These are phyloP conservation scores for Agrotis ipsilon DNA, from an alignment of 2,888 invertebrate species.

Conservation along the genomic window DNA sequence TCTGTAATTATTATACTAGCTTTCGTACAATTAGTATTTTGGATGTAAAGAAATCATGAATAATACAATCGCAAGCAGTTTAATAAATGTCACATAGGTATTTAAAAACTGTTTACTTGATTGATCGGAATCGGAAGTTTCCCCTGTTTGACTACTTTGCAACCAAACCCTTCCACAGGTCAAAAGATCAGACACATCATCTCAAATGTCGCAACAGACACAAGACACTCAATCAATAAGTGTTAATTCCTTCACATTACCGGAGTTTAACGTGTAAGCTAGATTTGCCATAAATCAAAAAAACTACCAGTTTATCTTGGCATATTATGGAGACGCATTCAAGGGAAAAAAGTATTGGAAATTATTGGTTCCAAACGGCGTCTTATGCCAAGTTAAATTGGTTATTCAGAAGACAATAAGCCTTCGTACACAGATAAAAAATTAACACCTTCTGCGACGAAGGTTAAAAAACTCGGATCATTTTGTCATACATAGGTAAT, in stretches of 20 bases:
- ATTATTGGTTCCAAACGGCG: not conserved
- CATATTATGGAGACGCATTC: not conserved
- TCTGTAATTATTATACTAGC: no score
- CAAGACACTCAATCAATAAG: conserved; percentile 50
- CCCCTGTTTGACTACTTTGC: not conserved
- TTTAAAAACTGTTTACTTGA: not conserved
- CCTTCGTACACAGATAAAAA: conserved; percentile 81
- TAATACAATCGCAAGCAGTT: not conserved
- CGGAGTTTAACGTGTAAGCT: conserved; percentile 56
- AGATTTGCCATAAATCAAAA: conserved; percentile 75
- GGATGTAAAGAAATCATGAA: not conserved
- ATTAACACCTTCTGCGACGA: conserved; percentile 79
- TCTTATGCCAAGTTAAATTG: conserved; percentile 2
- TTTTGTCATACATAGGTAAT: conserved; percentile 34
- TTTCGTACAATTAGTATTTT: no score
- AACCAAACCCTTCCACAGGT: conserved; percentile 5
- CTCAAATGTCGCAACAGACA: conserved; percentile 48
- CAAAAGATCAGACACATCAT: conserved; percentile 33
- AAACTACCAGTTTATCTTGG: conserved; percentile 16
- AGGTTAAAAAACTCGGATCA: conserved; percentile 57
- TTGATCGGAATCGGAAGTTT: conserved; percentile 21
- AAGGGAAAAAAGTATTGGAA: not conserved
- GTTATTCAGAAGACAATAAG: conserved; percentile 55
- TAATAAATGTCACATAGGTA: not conserved
- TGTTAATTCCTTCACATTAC: conserved; percentile 63